These are phyloP conservation scores for Acanthurus lineatus DNA, from an alignment of 2,797 vertebrate species.

Conservation along the genomic window DNA sequence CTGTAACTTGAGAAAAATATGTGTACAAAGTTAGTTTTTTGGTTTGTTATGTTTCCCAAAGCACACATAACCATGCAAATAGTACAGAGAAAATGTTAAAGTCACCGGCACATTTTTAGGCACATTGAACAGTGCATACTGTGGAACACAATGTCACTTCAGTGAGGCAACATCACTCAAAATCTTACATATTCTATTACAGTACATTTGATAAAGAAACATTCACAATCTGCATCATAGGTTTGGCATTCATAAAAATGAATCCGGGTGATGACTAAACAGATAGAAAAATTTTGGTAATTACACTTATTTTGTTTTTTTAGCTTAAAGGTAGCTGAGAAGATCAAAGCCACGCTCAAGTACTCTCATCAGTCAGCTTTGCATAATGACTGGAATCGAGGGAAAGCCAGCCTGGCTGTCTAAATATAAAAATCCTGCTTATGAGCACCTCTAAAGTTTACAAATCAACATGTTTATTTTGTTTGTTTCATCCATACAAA, in stretches of 20 bases:
- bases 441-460: no score
- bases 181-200: conserved; percentile 24
- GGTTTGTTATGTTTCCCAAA: conserved; percentile 10
- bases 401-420: no score
- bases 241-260: neutral
- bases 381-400: no score
- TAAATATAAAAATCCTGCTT: no score
- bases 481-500: no score
- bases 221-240: conserved; percentile 26
- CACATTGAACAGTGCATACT: no score
- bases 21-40: conserved; percentile 8
- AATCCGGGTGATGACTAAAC: neutral
- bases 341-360: neutral
- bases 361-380: no score
- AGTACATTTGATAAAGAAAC: conserved; percentile 44
- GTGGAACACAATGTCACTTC: neutral
- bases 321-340: neutral
- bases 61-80: conserved; percentile 46
- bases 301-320: neutral
- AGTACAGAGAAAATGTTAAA: conserved; percentile 10
- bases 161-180: conserved; percentile 21
- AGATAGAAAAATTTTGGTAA: neutral
- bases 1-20: neutral
- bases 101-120: no score
- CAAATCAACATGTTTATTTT: no score